Base-by-base conservation (phyloP, 2,797 vertebrate genomes). In the Xenentodon cancila region DNA sequence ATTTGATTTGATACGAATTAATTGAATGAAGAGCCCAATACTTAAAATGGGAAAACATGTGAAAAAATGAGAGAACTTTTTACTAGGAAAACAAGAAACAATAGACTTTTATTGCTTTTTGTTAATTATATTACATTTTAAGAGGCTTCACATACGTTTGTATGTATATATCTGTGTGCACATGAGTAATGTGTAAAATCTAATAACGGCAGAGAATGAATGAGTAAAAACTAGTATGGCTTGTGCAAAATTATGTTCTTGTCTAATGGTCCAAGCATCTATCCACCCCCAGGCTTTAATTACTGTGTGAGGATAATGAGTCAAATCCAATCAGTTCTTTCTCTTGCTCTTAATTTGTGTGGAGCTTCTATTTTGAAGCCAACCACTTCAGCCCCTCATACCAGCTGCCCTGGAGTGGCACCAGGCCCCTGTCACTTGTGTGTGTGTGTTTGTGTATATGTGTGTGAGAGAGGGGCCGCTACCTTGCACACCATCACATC, bases 241-340 rank as follows among this genome's bases (percentile, higher is more conserved):
- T 70, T 71, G 47, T 67, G 49, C 53, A 73, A 79, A 85, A 71
- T 62, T 2, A 78, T 63, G 70, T 75, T 84, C 82, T 79, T 84
- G 77, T 88, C 80, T 79, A 73, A 81, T 72, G 80, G 84, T 84
- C 80, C 75, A 74, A 77, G 78, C 80, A 79, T 88, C 81, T 77
- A 76, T 71, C 77, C 77, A 83, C 82, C 92, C 90, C 82, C 82
- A 82, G 91, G 92, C 92, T 90, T 91, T 92, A 92, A 93, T 93
- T 93, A 92, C 90, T 91, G 78, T 82, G 80, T 87, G 80, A 85
- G 82, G 84, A 93, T 93, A 92, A 92, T 92, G 89, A 94, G 87
- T 93, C 89, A 92, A 92, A 93, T 92, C 91, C 89, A 93, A 93
- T 94, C 92, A 89, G 88, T 80, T 84, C 79, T 84, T 74, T 90